Evolutionary conservation across 2,888 invertebrate genomes (phyloP).

Genomic region (Tiliacea aurago): DNA sequence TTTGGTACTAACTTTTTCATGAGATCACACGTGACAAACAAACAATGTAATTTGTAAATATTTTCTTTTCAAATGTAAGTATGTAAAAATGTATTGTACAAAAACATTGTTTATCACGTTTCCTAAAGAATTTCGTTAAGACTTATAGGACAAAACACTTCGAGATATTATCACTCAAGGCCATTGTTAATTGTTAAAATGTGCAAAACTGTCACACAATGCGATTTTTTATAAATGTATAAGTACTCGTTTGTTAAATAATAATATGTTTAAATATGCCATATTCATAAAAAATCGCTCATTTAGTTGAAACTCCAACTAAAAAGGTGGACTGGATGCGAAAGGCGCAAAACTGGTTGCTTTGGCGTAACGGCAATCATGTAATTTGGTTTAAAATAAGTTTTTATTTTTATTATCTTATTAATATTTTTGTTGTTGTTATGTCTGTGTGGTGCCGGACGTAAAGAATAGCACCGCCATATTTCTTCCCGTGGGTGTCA

Average conservation of each 20-base stretch:
- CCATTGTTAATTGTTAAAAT: conserved; percentile 14
- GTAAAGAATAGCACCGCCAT: too few relatives aligned
- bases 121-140: neutral
- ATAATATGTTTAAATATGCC: too few relatives aligned
- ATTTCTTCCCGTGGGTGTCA: too few relatives aligned
- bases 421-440: too few relatives aligned
- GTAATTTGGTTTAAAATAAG: too few relatives aligned
- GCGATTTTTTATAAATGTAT: too few relatives aligned
- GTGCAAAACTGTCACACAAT: neutral
- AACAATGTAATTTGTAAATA: conserved; percentile 1
- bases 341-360: neutral
- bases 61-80: neutral
- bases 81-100: conserved; percentile 2
- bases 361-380: too few relatives aligned
- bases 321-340: too few relatives aligned
- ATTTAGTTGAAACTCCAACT: neutral
- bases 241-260: too few relatives aligned
- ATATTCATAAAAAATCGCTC: neutral
- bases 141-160: neutral
- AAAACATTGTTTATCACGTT: conserved; percentile 10
- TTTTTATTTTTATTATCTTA: too few relatives aligned
- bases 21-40: neutral
- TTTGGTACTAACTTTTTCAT: neutral
- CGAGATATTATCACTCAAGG: conserved; percentile 9
- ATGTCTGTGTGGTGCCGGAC: too few relatives aligned